phyloP scores from a whole-genome alignment of 2,113 vertebrate species.

The Typhlomys cinereus region DNA sequence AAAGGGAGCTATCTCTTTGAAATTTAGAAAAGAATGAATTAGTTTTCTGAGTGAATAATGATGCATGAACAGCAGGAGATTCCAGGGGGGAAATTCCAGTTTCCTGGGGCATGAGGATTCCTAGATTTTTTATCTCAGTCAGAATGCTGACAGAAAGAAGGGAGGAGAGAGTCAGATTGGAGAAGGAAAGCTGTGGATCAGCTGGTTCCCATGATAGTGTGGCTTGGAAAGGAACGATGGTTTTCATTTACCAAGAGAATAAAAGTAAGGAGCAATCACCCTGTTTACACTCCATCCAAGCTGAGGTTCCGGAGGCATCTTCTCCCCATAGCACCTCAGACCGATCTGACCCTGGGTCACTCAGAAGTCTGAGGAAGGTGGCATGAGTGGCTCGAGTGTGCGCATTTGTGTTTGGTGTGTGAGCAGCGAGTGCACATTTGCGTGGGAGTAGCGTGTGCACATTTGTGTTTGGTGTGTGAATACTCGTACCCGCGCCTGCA shows the following conservation, averaged over 20 bases:
- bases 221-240: not conserved
- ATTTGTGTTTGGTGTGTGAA: not conserved
- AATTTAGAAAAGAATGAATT: too few species aligned
- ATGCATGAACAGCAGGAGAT: too few species aligned
- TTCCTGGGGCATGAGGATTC: too few species aligned
- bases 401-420: not conserved
- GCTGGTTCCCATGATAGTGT: rapidly evolving
- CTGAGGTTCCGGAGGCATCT: conserved; percentile 7
- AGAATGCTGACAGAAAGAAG: too few species aligned
- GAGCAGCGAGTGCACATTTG: too few species aligned
- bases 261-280: not conserved
- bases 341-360: not conserved
- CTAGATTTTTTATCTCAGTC: too few species aligned
- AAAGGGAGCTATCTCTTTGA: too few species aligned
- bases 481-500: not conserved
- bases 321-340: conserved; percentile 9
- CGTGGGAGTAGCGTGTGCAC: not conserved
- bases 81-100: too few species aligned
- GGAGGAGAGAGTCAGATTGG: not conserved
- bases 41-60: too few species aligned
- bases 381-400: rapidly evolving
- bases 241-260: not conserved
- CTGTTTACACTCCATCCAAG: not conserved
- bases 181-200: not conserved
- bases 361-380: conserved; percentile 4